Conservation (phyloP, 2,797 vertebrate genomes). For the Babyrousa celebensis region DNA sequence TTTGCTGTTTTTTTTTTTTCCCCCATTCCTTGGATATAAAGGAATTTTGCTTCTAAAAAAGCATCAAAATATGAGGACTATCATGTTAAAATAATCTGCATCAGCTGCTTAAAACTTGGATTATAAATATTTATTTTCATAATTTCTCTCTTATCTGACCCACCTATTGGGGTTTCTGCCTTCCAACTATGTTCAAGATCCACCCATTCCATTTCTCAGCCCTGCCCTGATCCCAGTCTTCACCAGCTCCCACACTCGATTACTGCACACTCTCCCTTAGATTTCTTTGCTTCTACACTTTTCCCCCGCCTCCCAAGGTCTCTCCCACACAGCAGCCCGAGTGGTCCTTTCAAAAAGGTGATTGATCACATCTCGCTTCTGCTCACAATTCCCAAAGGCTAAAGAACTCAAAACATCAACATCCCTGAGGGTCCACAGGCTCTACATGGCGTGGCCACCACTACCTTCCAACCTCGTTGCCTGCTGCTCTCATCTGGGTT, state of each 20-base stretch:
- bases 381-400: background rate
- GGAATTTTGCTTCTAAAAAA: conserved; percentile 34
- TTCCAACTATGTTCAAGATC: background rate
- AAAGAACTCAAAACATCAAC: background rate
- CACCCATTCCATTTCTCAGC: background rate
- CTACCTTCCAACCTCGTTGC: background rate
- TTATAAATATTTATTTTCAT: background rate
- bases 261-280: background rate
- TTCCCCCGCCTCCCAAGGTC: too few species aligned
- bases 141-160: background rate
- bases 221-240: accelerated
- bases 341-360: background rate
- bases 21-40: background rate
- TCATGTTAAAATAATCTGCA: background rate
- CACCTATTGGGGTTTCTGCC: background rate
- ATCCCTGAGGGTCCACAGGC: background rate
- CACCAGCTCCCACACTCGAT: background rate
- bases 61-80: background rate
- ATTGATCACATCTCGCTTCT: background rate
- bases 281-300: background rate
- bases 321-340: background rate
- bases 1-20: background rate
- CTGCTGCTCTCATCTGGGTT: background rate
- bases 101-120: background rate
- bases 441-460: accelerated